Base-by-base conservation (phyloP, 1,140 invertebrate genomes). In the Drosophila tsacasi region DNA sequence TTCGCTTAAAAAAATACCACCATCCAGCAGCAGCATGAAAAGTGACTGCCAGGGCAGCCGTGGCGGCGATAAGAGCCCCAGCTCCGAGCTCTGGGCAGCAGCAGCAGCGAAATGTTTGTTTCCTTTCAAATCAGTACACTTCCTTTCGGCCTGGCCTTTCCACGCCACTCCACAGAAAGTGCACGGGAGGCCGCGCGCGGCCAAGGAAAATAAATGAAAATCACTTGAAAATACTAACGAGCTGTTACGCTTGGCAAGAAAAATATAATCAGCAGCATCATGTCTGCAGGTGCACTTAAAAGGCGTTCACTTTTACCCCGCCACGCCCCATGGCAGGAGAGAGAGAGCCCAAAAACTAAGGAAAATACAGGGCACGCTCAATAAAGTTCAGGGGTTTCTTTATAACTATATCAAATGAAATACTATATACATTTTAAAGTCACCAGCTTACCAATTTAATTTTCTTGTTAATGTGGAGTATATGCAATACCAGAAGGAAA, bases 181-280 rank as follows among this genome's bases (percentile, higher is more conserved):
- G 52, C 47, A 62, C 55, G 61, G 35, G 42, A 19, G 23, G 52
- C 19, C 12, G 44, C 17, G 12, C 40, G 55, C 49, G 60, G 62
- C 77, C 68, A 77, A 67, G 79, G 57, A 75, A 73, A 84, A 79
- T 90, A 85, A 90, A 83, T 90, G 85, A 81, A 90, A 90, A 90
- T 91, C 85, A 90, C 85, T 90, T 90, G 81, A 90, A 89, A 90
- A 85, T 85, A 90, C 85, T 90, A 90, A 90, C 85, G 85, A 90
- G 85, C 85, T 91, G 85, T 90, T 90, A 90, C 85, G 85, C 85
- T 85, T 82, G 81, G 79, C 79, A 90, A 90, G 85, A 82, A 90
- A 90, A 90, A 90, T 90, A 90, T 90, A 90, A 90, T 90, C 85
- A 90, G 85, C 85, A 90, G 85, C 85, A 90, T 90, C 85, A 90